Conservation (phyloP, 2,888 invertebrate genomes). For the Orchestes rusci region DNA sequence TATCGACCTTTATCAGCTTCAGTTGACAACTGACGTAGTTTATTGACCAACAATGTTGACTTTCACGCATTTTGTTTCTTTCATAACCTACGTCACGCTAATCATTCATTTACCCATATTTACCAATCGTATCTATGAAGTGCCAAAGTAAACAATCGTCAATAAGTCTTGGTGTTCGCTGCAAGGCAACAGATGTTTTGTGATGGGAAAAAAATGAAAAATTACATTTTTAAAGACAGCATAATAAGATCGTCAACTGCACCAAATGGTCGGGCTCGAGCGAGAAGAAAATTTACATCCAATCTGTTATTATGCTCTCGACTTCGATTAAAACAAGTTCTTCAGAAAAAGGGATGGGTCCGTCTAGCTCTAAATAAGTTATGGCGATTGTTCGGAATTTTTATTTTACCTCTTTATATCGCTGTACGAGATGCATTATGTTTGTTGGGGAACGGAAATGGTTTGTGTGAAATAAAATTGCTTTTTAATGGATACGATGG, state of each 20-base stretch:
- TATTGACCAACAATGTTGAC: constrained; percentile 3
- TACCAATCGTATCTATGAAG: constrained; percentile 20
- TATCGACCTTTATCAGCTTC: no score
- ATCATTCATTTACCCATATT: constrained; percentile 22
- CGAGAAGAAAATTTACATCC: constrained; percentile 25
- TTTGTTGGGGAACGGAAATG: no score
- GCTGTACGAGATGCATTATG: not conserved
- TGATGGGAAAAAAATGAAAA: no score
- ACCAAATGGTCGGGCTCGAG: constrained; percentile 1
- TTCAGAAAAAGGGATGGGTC: constrained; percentile 25
- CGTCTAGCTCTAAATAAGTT: constrained; percentile 25
- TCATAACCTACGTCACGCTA: constrained; percentile 21
- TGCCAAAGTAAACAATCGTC: constrained; percentile 16
- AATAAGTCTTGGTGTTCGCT: no score
- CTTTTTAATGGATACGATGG: no score
- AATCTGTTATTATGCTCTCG: constrained; percentile 24
- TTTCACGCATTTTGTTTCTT: constrained; percentile 18
- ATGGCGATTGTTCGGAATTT: constrained; percentile 23
- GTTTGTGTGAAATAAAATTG: no score
- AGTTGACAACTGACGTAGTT: no score
- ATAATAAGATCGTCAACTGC: no score
- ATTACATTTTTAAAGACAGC: no score
- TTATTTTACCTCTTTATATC: constrained; percentile 12
- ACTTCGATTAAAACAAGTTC: constrained; percentile 23
- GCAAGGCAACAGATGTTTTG: no score